Evolutionary conservation across 2,113 vertebrate species (phyloP), one percentile per base, ranked within the genome.

Genomic region (Hiodon tergisus): DNA sequence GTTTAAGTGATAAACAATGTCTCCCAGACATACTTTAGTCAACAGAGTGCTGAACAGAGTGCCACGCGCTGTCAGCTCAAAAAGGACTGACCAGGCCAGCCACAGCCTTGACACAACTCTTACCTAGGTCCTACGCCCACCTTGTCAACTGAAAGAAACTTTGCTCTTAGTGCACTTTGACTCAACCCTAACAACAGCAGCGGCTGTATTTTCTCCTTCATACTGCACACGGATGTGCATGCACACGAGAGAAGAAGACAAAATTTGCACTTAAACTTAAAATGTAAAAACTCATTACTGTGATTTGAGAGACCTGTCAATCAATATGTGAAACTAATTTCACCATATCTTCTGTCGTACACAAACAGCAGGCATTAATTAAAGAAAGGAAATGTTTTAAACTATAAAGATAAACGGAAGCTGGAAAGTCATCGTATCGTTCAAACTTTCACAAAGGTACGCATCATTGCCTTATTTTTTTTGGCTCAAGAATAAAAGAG

Each of bases 1-100:
- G 83, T 82, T 86, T 90, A 90, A 90, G 89, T 89, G 87, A 87
- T 87, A 90, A 90, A 89, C 86, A 85, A 88, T 90, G 89, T 90
- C 84, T 84, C 85, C 86, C 68, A 86, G 84, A 87, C 83, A 86
- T 84, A 87, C 84, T 86, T 10, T 84, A 83, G 86, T 86, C 84
- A 87, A 86, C 82, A 85, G 79, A 78, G 79, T 83, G 87, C 86
- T 89, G 85, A 13, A 57, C 53, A 55, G 3, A 31, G 53, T 13
- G 7, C 7, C 17, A 3, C 8, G 5, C 6, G 60, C n/a, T 13
- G 3, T 1, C 16, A 52, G 7, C 53, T n/a, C 53, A 11, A 8
- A 70, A 31, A 67, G 1, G 6, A 9, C 31, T 11, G 46, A 13
- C 9, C 48, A 67, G 13, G 14, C 3, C n/a, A 69, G 8, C n/a